Conservation (phyloP, 2,113 vertebrate genomes). For the Hippocampus mohnikei region DNA sequence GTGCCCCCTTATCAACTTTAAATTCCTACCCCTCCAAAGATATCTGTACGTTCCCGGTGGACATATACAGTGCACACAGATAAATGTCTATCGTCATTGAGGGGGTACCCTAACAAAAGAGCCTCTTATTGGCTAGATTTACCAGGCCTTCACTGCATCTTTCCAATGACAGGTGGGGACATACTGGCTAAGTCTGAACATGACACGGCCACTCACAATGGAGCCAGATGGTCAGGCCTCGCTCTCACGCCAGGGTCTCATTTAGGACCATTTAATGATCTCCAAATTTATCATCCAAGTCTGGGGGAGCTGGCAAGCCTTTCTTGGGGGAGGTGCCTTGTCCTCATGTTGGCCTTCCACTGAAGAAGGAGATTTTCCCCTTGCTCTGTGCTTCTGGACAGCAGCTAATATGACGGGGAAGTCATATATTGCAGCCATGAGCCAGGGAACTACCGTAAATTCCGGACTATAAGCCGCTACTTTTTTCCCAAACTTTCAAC, state of each 20-base stretch:
- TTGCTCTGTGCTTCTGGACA: constrained; percentile 24
- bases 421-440: not conserved
- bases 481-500: no score
- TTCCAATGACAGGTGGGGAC: constrained; percentile 48
- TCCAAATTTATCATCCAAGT: constrained; percentile 69
- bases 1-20: no score
- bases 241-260: constrained; percentile 71
- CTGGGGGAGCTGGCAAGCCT: constrained; percentile 58
- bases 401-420: not conserved
- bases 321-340: constrained; percentile 50
- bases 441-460: not conserved
- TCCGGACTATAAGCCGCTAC: no score
- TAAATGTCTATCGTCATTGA: constrained; percentile 23
- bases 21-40: no score
- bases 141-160: constrained; percentile 26
- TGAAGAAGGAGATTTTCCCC: constrained; percentile 30
- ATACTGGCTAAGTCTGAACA: constrained; percentile 52
- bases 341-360: constrained; percentile 33
- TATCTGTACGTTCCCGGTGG: no score
- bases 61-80: not conserved
- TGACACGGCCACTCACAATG: constrained; percentile 55
- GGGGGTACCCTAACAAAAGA: not conserved
- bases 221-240: constrained; percentile 70
- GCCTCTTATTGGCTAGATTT: constrained; percentile 42
- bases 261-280: constrained; percentile 74